A percentile compares a stretch with the other conserved stretches of the same genome.
These are phyloP conservation scores for Drosophila neotestacea DNA, from an alignment of 2,888 invertebrate species.

Conservation along the genomic window DNA sequence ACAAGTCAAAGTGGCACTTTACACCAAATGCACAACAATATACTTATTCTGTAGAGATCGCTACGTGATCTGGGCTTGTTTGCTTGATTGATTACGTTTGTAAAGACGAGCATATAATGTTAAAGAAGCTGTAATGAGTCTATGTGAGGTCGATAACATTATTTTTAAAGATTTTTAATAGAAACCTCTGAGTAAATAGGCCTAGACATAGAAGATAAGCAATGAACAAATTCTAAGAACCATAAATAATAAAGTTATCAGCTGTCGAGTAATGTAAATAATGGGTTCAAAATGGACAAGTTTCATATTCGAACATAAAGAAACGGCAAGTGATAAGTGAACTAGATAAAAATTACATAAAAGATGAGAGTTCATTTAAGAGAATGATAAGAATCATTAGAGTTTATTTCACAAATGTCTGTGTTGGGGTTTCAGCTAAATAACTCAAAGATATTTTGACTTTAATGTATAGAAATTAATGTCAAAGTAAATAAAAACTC, in stretches of 20 bases:
- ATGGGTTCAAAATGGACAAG: neutral
- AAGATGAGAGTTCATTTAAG: no score
- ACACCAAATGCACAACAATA: slow-evolving; percentile 48
- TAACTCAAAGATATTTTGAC: no score
- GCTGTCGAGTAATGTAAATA: neutral
- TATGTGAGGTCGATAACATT: neutral
- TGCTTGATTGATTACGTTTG: slow-evolving; percentile 58
- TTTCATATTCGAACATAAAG: neutral
- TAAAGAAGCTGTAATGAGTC: neutral
- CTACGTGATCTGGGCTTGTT: slow-evolving; percentile 57
- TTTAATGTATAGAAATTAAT: no score
- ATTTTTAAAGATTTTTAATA: neutral
- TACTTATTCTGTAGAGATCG: slow-evolving; percentile 14
- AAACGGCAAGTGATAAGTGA: neutral
- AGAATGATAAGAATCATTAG: neutral
- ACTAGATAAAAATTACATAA: neutral
- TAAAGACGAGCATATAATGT: slow-evolving; percentile 7
- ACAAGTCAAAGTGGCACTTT: slow-evolving; percentile 59
- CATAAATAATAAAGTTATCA: neutral
- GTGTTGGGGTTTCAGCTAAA: no score
- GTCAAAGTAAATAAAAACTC: no score
- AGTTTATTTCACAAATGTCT: no score
- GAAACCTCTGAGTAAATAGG: neutral
- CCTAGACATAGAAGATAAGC: neutral
- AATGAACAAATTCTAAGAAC: neutral